Evolutionary conservation across 2,113 vertebrate species (phyloP).

Genomic region (Psammodynastes pulverulentus): DNA sequence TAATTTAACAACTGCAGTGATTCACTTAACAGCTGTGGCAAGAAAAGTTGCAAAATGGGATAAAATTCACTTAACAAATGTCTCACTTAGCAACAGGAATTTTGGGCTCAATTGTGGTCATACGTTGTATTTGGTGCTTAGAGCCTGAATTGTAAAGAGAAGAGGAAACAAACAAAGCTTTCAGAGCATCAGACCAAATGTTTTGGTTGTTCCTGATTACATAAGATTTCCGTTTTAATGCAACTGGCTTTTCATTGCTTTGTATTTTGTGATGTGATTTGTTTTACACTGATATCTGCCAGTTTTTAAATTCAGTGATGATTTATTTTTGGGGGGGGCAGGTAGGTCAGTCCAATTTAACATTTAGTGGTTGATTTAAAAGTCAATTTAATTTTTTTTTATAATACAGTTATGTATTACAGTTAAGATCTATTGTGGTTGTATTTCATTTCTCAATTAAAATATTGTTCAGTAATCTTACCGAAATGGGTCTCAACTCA

Average conservation of each 20-base stretch:
- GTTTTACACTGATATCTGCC: not conserved
- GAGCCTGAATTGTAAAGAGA: not conserved
- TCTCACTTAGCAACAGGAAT: not conserved
- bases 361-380: not conserved
- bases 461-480: not conserved
- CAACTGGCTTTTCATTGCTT: not conserved
- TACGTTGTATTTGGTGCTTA: not conserved
- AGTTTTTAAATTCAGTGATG: not conserved
- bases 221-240: not conserved
- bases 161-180: not conserved
- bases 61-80: not conserved
- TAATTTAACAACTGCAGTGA: not conserved
- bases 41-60: not conserved
- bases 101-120: not conserved
- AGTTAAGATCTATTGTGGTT: not conserved
- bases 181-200: not conserved
- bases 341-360: not conserved
- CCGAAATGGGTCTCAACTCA: not conserved
- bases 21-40: not conserved
- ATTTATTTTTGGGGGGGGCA: not conserved
- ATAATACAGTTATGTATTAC: not conserved
- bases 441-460: not conserved
- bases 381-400: not conserved
- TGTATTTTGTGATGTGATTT: not conserved
- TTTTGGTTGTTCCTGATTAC: not conserved